phyloP scores from a whole-genome alignment of 2,797 vertebrate species.

The Gambelia wislizenii region DNA sequence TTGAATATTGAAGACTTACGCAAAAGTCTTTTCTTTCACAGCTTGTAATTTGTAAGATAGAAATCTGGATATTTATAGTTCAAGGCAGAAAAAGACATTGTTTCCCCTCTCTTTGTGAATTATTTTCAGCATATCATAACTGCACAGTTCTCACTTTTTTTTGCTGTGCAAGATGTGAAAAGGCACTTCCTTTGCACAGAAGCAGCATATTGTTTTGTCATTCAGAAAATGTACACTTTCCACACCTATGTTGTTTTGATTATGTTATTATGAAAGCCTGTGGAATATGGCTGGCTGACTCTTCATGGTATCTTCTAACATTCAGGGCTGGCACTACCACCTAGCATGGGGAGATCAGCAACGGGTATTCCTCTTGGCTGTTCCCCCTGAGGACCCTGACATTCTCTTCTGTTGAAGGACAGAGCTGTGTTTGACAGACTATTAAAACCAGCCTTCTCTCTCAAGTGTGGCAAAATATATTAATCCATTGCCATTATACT shows the following conservation, averaged over 20 bases:
- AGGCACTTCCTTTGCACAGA: no score
- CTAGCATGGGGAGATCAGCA: background rate
- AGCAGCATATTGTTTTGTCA: no score
- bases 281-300: background rate
- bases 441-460: background rate
- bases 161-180: background rate
- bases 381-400: no score
- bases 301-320: background rate
- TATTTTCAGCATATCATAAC: background rate
- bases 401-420: background rate
- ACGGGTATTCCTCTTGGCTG: background rate
- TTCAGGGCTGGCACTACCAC: background rate
- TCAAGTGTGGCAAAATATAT: background rate
- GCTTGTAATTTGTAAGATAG: background rate
- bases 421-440: background rate
- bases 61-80: background rate
- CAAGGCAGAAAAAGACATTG: background rate
- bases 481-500: background rate
- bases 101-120: background rate
- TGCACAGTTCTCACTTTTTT: background rate
- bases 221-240: no score
- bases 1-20: background rate
- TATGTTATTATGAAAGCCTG: background rate
- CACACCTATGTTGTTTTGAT: background rate
- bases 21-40: conserved; percentile 8